These are phyloP conservation scores for Guaruba guarouba DNA, from an alignment of 2,113 vertebrate genomes.

Conservation along the genomic window DNA sequence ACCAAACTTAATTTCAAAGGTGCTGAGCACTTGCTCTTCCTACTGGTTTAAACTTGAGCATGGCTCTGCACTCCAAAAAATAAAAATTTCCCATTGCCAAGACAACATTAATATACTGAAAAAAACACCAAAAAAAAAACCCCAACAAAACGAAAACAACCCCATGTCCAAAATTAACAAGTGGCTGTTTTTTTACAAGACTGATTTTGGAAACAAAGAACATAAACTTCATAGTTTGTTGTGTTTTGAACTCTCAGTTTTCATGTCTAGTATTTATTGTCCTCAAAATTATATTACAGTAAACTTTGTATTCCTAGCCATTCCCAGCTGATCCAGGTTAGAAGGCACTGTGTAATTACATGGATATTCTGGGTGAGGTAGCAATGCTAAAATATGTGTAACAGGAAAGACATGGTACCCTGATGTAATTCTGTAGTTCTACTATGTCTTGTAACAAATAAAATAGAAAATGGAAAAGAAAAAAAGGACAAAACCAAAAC, in stretches of 20 bases:
- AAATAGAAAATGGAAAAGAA: not conserved
- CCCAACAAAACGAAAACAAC: not conserved
- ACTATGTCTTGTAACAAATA: not conserved
- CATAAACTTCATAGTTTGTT: not conserved
- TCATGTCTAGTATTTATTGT: not conserved
- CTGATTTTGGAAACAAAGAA: not conserved
- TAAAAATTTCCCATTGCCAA: not conserved
- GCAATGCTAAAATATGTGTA: not conserved
- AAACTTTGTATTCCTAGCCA: not conserved
- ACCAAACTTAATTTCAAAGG: not conserved
- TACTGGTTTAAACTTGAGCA: not conserved
- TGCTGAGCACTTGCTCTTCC: not conserved
- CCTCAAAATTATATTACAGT: not conserved
- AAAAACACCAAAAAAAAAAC: not conserved
- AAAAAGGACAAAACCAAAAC: not conserved
- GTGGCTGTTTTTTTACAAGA: not conserved
- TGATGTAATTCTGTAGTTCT: not conserved
- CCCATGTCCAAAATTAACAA: not conserved
- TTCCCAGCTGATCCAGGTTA: not conserved
- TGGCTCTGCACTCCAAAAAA: not conserved
- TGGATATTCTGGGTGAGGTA: not conserved
- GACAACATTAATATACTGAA: not conserved
- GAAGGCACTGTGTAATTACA: not conserved
- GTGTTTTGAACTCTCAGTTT: not conserved
- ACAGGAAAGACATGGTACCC: not conserved